phyloP scores from a whole-genome alignment of 2,888 invertebrate species.

The Nebria brevicollis region DNA sequence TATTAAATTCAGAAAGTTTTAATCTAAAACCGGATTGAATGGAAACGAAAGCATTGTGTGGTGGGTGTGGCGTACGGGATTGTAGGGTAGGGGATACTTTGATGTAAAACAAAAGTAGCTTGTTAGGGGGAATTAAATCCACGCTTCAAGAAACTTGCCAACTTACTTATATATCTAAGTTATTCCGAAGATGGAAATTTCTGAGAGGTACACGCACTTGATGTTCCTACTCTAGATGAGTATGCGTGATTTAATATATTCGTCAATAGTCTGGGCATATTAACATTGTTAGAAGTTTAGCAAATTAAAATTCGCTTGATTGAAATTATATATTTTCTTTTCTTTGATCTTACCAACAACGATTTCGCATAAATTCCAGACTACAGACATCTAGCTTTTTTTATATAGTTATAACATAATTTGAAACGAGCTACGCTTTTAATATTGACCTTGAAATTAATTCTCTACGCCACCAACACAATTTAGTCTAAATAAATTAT shows the following conservation, averaged over 20 bases:
- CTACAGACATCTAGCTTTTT: no score
- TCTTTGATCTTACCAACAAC: no score
- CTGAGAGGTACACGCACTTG: slow-evolving; percentile 11
- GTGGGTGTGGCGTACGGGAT: neutral
- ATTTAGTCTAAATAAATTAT: no score
- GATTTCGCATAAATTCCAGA: no score
- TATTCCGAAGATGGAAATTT: slow-evolving; percentile 29
- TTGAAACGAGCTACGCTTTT: no score
- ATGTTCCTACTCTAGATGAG: neutral
- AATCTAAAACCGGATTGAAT: slow-evolving; percentile 17
- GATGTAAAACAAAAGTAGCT: slow-evolving; percentile 46
- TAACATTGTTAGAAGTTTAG: neutral
- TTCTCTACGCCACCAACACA: no score
- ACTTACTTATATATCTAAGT: slow-evolving; percentile 29
- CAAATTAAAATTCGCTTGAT: neutral
- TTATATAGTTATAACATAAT: no score
- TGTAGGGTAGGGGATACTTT: slow-evolving; percentile 20
- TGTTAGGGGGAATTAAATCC: slow-evolving; percentile 39
- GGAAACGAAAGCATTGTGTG: neutral
- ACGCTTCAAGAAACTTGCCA: slow-evolving; percentile 39
- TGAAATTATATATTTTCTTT: no score
- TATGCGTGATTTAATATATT: neutral
- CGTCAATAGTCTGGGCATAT: neutral
- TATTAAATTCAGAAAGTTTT: slow-evolving; percentile 43
- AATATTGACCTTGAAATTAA: no score